These are phyloP conservation scores for western clawed frog (Xenopus tropicalis) DNA, from an alignment of 2,113 vertebrate genomes.

Conservation along the genomic window DNA sequence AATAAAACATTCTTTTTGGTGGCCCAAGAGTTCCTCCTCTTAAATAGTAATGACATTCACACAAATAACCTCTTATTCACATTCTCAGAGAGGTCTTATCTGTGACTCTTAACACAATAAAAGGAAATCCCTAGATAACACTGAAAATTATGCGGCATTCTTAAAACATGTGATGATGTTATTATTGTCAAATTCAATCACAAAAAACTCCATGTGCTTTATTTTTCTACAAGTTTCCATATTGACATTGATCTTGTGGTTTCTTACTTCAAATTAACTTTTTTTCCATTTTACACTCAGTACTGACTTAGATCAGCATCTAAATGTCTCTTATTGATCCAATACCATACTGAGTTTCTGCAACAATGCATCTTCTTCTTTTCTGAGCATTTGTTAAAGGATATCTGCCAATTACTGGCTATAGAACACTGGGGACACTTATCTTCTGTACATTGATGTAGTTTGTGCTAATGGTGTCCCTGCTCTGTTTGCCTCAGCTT, in stretches of 20 bases:
- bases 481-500: background rate
- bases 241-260: background rate
- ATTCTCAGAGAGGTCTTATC: no score
- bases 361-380: conserved; percentile 12
- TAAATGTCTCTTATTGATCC: conserved; percentile 16
- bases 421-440: background rate
- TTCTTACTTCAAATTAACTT: conserved; percentile 2
- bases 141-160: no score
- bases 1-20: no score
- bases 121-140: no score
- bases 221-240: no score
- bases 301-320: conserved; percentile 11
- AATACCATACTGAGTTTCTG: conserved; percentile 15
- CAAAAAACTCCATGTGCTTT: no score
- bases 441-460: background rate
- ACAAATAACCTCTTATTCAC: no score
- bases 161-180: no score
- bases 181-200: no score
- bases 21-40: no score
- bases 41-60: no score
- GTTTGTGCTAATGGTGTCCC: background rate
- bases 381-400: conserved; percentile 4
- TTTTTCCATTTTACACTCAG: background rate
- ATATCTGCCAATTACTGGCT: background rate
- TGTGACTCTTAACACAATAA: no score